Base-by-base conservation (phyloP, 2,113 vertebrate species). In the Cettia cetti region DNA sequence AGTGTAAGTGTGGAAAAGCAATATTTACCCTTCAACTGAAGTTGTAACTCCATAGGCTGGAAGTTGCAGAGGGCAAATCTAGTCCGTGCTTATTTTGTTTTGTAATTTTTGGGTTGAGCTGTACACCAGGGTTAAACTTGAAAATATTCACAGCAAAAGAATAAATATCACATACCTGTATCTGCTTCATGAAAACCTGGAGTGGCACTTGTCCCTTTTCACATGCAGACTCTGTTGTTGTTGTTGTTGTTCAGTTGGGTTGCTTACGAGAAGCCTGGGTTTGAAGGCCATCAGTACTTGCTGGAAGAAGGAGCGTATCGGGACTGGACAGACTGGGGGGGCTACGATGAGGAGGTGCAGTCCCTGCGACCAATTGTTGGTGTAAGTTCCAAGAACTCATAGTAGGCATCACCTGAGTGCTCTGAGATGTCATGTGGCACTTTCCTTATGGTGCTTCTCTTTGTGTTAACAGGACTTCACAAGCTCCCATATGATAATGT, bases 291-390 rank as follows among this genome's bases (percentile, higher is more conserved):
- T 86, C 99, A 99, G 96, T 99, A 99, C 96, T 91, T 99, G 93
- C 97, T 99, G 91, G 99, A 99, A 96, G 99, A 99, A 97, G 99
- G 99, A 69, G 98, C 98, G 6, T 99, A 99, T 82, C 97, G 91
- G 76, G 97, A 99, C 54, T 99, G 98, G 98, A 98, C 86, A 13
- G 98, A 99, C n/a, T 99, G 99, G 99, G 99, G 98, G 30, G 99
- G 98, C 50, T 97, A 96, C 28, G 94, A 96, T 56, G 97, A 98
- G 28, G 89, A 97, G 13, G 69, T 99, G 52, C 97, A 98, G 86
- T 99, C 99, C 2, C 97, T 99, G 42, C 97, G 98, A 12, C 99
- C 99, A 9, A 30, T 99, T 52, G 39, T 98, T 90, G 96, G 98
- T 3, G 99, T 99, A 96, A 98, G 99, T 98, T 53, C 61, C 39